These are phyloP conservation scores for Tachuris rubrigastra DNA, from an alignment of 2,113 vertebrate genomes.

Conservation along the genomic window DNA sequence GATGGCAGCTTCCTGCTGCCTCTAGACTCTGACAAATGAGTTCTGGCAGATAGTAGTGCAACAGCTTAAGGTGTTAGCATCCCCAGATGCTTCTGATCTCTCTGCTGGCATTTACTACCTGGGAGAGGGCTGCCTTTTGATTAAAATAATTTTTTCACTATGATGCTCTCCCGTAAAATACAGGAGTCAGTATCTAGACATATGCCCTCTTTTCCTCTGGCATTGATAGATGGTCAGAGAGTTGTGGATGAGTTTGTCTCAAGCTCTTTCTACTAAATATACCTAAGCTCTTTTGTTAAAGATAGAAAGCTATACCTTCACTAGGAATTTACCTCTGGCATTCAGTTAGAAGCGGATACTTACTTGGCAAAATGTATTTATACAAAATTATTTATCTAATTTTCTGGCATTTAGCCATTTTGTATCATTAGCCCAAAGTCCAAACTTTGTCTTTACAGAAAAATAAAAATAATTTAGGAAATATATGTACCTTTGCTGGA, in stretches of 20 bases:
- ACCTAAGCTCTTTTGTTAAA: background rate
- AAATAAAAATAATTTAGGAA: background rate
- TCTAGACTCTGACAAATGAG: background rate
- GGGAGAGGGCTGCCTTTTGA: background rate
- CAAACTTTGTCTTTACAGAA: background rate
- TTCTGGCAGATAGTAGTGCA: background rate
- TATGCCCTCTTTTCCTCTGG: background rate
- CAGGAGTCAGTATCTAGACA: background rate
- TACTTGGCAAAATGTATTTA: background rate
- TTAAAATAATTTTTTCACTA: background rate
- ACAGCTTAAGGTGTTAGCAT: conserved; percentile 24
- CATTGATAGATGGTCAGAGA: background rate
- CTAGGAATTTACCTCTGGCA: background rate
- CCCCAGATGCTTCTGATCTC: conserved; percentile 15
- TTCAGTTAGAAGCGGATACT: background rate
- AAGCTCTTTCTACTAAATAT: background rate
- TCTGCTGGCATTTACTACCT: background rate
- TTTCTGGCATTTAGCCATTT: background rate
- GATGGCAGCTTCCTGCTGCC: background rate
- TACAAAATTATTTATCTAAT: background rate
- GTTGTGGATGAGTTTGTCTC: background rate
- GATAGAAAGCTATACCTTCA: background rate
- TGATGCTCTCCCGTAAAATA: background rate
- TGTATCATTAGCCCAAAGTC: background rate
- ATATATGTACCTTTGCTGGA: background rate